Evolutionary conservation across 92 coral and sea anemone species (phyloP), one percentile per base, ranked within the genome.

Genomic region (Zoanthus sociatus): DNA sequence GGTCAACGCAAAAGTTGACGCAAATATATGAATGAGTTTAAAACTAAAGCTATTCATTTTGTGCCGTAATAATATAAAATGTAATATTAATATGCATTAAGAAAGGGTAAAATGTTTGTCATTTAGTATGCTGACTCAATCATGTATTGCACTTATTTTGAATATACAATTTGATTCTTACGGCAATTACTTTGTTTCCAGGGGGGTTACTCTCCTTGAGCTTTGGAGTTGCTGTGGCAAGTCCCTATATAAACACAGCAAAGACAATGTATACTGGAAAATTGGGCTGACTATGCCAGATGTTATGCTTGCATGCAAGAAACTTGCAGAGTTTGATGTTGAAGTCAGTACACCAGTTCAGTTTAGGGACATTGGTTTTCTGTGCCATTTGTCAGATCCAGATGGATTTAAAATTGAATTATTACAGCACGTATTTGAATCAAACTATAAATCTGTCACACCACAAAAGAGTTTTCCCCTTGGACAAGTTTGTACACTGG

Each of bases 331-430:
- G 11, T 54, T 78, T 47, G 87, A 77, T 7, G 83, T 86, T 4
- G 47, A 90, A 48, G 86, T 86, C 20, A 78, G 86, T n/a, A 17
- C 44, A 14, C 90, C 92, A 0, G 77, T 46, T 15, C 92, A 90
- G 78, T 90, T 90, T 55, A 83, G 86, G 16, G 90, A 90, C 78
- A 86, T 90, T 50, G 92, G 92, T 0, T 90, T 85, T 84, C 20
- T 90, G 71, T 90, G 90, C 44, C 92, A 90, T 75, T 79, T 86
- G 44, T 50, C 32, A 33, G 92, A 90, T 66, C 92, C 92, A n/a
- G 77, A 85, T 51, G 92, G 92, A 4, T 90, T 78, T 58, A 78
- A 73, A 56, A 46, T 90, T 8, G 92, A 90, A 51, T 50, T 90
- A 21, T 33, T 90, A 51, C 92, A 90, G 26, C 92, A 86, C 18